These are phyloP conservation scores for Peromyscus polionotus DNA, from an alignment of 2,113 vertebrate genomes.

Conservation along the genomic window DNA sequence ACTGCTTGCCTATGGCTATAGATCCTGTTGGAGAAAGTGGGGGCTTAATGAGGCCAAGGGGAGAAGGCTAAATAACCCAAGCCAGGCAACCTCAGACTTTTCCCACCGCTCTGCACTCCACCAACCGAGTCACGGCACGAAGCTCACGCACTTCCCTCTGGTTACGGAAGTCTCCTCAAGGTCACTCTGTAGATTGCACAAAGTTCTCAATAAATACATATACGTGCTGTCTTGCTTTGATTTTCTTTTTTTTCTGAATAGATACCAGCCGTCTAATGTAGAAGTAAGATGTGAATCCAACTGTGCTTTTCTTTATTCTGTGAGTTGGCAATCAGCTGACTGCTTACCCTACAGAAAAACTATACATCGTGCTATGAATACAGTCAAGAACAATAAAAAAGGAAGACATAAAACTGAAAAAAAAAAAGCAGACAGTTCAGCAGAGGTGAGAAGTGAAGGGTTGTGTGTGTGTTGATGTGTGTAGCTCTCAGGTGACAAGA, in stretches of 20 bases:
- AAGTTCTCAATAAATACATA: not conserved
- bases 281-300: not conserved
- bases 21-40: slow-evolving; percentile 41
- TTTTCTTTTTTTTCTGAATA: not conserved
- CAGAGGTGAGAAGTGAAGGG: not conserved
- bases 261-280: not conserved
- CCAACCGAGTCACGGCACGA: not conserved
- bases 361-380: not conserved
- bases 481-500: not conserved
- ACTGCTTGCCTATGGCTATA: slow-evolving; percentile 24
- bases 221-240: not conserved
- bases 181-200: not conserved
- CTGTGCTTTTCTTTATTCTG: not conserved
- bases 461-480: not conserved
- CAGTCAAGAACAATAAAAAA: not conserved
- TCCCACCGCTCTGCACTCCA: not conserved
- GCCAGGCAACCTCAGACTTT: not conserved
- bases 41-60: slow-evolving; percentile 52
- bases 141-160: not conserved
- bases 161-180: not conserved
- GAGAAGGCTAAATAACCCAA: slow-evolving; percentile 23
- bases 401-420: not conserved
- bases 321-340: not conserved
- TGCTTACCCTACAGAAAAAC: not conserved
- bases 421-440: not conserved